Evolutionary conservation across 64 coral and sea anemone species (phyloP).

Genomic region (Pocillopora damicornis): DNA sequence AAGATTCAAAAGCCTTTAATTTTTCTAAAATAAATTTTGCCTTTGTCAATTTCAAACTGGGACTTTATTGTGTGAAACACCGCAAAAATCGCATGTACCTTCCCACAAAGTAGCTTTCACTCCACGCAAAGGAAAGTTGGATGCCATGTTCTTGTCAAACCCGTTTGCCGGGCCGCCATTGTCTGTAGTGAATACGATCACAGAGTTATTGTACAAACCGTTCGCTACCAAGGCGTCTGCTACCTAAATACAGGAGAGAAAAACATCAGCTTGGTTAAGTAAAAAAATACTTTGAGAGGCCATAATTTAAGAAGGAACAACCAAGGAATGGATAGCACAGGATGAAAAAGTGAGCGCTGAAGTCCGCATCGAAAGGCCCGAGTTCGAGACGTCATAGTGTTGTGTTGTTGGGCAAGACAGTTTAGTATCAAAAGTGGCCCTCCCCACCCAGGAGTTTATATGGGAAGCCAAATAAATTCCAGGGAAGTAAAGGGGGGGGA

Average conservation of each 20-base stretch:
- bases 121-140: conserved; percentile 79
- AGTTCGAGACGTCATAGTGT: background rate
- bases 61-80: too few species aligned
- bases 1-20: too few species aligned
- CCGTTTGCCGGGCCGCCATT: conserved; percentile 85
- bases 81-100: conserved; percentile 40
- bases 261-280: too few species aligned
- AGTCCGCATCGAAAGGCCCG: too few species aligned
- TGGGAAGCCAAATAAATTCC: too few species aligned
- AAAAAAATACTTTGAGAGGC: too few species aligned
- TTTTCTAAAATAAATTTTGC: too few species aligned
- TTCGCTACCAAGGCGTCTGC: conserved; percentile 5
- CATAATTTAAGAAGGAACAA: background rate
- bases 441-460: too few species aligned
- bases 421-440: background rate
- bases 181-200: conserved; percentile 58
- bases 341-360: too few species aligned
- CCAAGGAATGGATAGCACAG: background rate
- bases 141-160: conserved; percentile 80
- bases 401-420: background rate
- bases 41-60: too few species aligned
- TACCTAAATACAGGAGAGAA: background rate
- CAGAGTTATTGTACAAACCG: conserved; percentile 22
- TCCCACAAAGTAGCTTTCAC: conserved; percentile 71
- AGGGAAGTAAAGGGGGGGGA: too few species aligned